phyloP scores from a whole-genome alignment of 2,113 vertebrate genomes.

The Apeltes quadracus region DNA sequence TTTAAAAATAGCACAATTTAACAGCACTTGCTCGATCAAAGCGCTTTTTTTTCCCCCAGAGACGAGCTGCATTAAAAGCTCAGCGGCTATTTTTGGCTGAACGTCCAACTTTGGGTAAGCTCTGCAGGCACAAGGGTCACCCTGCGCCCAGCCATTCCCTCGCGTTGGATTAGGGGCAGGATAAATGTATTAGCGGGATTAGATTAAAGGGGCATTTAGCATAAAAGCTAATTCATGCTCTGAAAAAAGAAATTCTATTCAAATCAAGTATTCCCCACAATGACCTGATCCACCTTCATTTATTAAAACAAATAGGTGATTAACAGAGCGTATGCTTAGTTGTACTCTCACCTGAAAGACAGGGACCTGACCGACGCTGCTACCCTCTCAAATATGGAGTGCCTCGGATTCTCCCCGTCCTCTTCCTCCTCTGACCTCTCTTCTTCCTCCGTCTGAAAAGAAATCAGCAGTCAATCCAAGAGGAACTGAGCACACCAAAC shows the following conservation, averaged over 20 bases:
- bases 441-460: slow-evolving; percentile 39
- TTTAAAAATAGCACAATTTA: no score
- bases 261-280: not conserved
- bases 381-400: slow-evolving; percentile 75
- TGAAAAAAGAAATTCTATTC: not conserved
- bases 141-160: no score
- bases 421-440: slow-evolving; percentile 56
- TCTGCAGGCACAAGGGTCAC: no score
- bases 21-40: no score
- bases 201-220: not conserved
- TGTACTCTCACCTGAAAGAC: slow-evolving; percentile 76
- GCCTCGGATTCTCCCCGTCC: slow-evolving; percentile 56
- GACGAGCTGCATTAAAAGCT: no score
- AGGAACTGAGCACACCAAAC: not conserved
- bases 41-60: no score
- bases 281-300: not conserved
- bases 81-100: no score
- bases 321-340: not conserved
- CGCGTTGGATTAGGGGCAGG: no score
- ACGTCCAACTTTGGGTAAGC: no score
- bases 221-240: not conserved
- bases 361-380: slow-evolving; percentile 77
- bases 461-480: slow-evolving; percentile 15
- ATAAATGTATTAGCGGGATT: no score
- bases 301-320: not conserved